Percentiles rank a stretch among this genome's conserved stretches.
Evolutionary conservation across 2,888 invertebrate species (phyloP).

Genomic region (Tinea semifulvella): DNA sequence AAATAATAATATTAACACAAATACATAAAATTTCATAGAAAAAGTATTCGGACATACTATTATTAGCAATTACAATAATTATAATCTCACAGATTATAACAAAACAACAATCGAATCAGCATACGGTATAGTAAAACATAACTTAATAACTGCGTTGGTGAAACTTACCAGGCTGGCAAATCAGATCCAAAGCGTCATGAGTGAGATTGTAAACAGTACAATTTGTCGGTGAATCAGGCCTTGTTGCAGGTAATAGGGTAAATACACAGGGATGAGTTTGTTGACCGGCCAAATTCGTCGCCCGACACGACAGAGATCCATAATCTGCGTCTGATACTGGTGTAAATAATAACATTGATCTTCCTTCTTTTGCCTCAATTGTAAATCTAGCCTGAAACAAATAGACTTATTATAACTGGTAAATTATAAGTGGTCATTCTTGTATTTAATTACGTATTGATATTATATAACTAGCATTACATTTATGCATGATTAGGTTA

Average conservation of each 20-base stretch:
- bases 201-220: slow-evolving; percentile 83
- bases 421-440: too few relatives aligned
- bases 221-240: slow-evolving; percentile 81
- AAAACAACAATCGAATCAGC: neutral
- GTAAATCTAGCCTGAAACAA: slow-evolving; percentile 62
- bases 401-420: too few relatives aligned
- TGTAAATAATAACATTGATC: slow-evolving; percentile 77
- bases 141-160: neutral
- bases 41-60: too few relatives aligned
- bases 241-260: slow-evolving; percentile 78
- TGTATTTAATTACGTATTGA: too few relatives aligned
- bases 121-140: neutral
- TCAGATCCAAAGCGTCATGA: slow-evolving; percentile 77
- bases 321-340: slow-evolving; percentile 83
- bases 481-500: too few relatives aligned
- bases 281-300: slow-evolving; percentile 75
- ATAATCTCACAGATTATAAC: neutral
- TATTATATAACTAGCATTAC: too few relatives aligned
- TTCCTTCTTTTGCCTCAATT: slow-evolving; percentile 55
- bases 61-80: neutral
- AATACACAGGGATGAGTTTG: slow-evolving; percentile 79
- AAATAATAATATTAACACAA: too few relatives aligned
- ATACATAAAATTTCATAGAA: too few relatives aligned
- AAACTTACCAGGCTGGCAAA: slow-evolving; percentile 67
- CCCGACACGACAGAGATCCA: slow-evolving; percentile 81